Base-by-base conservation (phyloP, 2,113 vertebrate species). In the Delphinapterus leucas region DNA sequence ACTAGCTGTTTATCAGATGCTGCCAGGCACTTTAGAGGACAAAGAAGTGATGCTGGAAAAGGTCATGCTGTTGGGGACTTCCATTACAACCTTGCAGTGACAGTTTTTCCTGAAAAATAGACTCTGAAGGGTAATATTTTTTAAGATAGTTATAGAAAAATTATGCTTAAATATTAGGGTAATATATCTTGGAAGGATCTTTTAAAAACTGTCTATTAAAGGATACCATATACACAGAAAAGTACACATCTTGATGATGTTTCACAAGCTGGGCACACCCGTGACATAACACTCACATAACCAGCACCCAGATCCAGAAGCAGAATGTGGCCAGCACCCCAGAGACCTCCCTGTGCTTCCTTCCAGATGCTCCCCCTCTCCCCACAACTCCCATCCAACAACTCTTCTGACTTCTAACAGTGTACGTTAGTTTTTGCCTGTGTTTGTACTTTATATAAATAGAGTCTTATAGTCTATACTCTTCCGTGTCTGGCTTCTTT, bases 201-300 rank as follows among this genome's bases (percentile, higher is more conserved):
- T 88, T 70, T 76, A 33, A 20, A 63, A 70, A 58, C 44, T 87
- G 61, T 77, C 36, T 79, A 18, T 71, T 44, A n/a, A 70, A 88
- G 6, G 33, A 6, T 79, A 61, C 25, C 25, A 6, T 68, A 8
- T 11, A 63, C 41, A 13, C 36, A 73, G 63, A 53, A 68, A 79
- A 31, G 44, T 20, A 18, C 3, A 33, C 12, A 6, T 41, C 20
- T 60, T 44, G 63, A 31, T 94, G 53, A 13, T 44, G 11, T 49
- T 67, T 93, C 17, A 33, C 33, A 28, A 67, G 20, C 55, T 77
- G 31, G 55, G 0, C 4, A n/a, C 7, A 20, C 61, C 2, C 6
- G 4, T 5, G 47, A 70, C 3, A 2, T 18, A 12, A 9, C 3
- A 18, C 2, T 12, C 1, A 12, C 0, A 0, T 31, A 33, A 53